Base-by-base conservation (phyloP, 2,888 invertebrate species). In the Steinernema carpocapsae region DNA sequence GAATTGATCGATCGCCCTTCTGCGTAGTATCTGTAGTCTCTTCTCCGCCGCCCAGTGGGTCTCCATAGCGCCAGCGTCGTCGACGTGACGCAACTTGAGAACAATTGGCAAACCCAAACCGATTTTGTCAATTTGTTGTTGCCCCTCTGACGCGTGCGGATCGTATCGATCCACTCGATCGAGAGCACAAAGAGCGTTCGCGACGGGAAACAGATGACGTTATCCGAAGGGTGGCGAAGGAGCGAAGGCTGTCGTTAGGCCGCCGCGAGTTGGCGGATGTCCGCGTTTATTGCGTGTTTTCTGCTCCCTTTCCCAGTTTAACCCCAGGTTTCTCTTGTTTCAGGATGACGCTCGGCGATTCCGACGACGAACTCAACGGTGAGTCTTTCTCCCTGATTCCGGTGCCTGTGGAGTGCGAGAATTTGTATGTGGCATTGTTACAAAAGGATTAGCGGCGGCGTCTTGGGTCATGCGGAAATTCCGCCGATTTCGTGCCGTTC, bases 361-460 rank as follows among this genome's bases (percentile, higher is more conserved):
- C 64, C 32, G 64, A 64, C 37, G 64, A 64, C 29, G 64, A 64
- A 17, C 64, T 64, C 64, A 64, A 64, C 64, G 64, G 64, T 32
- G 19, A 64, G 64, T 64, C 32, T 64, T 32, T 37, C 32, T 26
- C 37, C 48, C 3, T 7, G 3, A 48, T 48, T n/a, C 14, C 19
- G 48, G 2, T 14, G 17, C 48, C 14, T 7, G 17, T 37, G 48
- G 48, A 48, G 19, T 37, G 37, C 3, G 37, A 10, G 37, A 37
- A 3, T 37, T 37, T 37, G 37, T 37, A 37, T 37, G 4, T 37
- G 37, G 37, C 37, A n/a, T n/a, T n/a, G 37, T 37, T 37, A 37
- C 37, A 37, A 37, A 37, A 37, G 37, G 37, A 37, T 37, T 37
- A 37, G 37, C 37, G 10, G 37, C 10, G 3, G 37, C 4, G 37